Evolutionary conservation across 2,113 vertebrate species (phyloP).

Genomic region (Forbesichthys papilliferus): DNA sequence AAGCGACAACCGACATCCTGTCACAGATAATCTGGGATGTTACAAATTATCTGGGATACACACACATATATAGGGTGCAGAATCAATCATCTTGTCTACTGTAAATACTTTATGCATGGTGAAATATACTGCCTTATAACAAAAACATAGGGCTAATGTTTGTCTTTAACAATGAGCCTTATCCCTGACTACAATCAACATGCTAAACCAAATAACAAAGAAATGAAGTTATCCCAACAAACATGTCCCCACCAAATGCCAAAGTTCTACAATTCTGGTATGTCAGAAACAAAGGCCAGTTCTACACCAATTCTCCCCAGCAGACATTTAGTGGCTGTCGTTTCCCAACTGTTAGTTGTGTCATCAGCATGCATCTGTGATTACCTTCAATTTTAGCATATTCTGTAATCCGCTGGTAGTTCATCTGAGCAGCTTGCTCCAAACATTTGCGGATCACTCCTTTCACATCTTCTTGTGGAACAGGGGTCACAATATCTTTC

Average conservation of each 20-base stretch:
- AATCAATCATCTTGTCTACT: slow-evolving; percentile 33
- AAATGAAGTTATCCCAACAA: background rate
- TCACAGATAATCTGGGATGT: slow-evolving; percentile 52
- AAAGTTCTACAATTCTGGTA: slow-evolving; percentile 16
- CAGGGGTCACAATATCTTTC: slow-evolving; percentile 99
- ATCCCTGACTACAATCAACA: slow-evolving; percentile 14
- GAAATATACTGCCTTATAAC: slow-evolving; percentile 13
- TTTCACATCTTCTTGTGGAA: slow-evolving; percentile 98
- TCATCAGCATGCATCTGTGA: slow-evolving; percentile 27
- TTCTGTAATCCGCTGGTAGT: slow-evolving; percentile 95
- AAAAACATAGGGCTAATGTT: background rate
- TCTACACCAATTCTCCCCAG: slow-evolving; percentile 1
- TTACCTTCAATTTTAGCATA: slow-evolving; percentile 99
- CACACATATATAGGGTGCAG: slow-evolving; percentile 44
- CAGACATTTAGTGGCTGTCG: background rate
- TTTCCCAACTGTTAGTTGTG: slow-evolving; percentile 2
- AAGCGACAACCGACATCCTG: slow-evolving; percentile 40
- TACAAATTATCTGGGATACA: slow-evolving; percentile 56
- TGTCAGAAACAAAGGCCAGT: background rate
- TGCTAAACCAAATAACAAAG: slow-evolving; percentile 16
- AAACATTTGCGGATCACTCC: slow-evolving; percentile 98
- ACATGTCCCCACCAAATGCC: background rate
- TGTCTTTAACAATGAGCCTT: background rate
- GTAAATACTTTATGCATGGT: slow-evolving; percentile 16
- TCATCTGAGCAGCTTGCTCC: slow-evolving; percentile 97